A percentile compares a stretch with the other conserved stretches of the same genome.
phyloP scores from a whole-genome alignment of 2,888 invertebrate species.

The Tuberolachnus salignus region DNA sequence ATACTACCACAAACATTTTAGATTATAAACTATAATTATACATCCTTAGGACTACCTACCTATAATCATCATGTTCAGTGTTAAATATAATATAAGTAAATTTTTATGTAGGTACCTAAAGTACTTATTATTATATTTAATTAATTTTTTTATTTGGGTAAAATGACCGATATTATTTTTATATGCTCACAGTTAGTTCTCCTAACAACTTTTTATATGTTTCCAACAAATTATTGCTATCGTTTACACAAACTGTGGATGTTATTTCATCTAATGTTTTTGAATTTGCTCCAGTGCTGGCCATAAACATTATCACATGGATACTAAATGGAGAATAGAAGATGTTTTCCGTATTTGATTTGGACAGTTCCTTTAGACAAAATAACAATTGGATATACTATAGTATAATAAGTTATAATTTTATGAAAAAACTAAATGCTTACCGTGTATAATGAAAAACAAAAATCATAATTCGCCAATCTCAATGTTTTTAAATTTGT shows the following conservation, averaged over 20 bases:
- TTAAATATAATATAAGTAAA: too few species aligned
- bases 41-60: too few species aligned
- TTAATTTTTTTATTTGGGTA: too few species aligned
- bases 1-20: too few species aligned
- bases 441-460: conserved; percentile 39
- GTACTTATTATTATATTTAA: too few species aligned
- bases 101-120: too few species aligned
- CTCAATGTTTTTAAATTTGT: conserved; percentile 21
- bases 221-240: conserved; percentile 44
- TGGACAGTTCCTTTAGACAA: conserved; percentile 27
- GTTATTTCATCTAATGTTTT: conserved; percentile 59
- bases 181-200: too few species aligned
- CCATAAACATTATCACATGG: conserved; percentile 64
- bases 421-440: too few species aligned
- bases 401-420: neutral
- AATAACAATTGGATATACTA: neutral
- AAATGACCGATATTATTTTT: too few species aligned
- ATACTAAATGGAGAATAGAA: conserved; percentile 66
- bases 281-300: conserved; percentile 59
- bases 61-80: too few species aligned
- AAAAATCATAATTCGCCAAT: conserved; percentile 51
- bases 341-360: conserved; percentile 54
- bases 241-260: conserved; percentile 53
- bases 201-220: conserved; percentile 58
- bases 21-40: too few species aligned